phyloP scores from a whole-genome alignment of 2,797 vertebrate species.

The Aeoliscus strigatus region DNA sequence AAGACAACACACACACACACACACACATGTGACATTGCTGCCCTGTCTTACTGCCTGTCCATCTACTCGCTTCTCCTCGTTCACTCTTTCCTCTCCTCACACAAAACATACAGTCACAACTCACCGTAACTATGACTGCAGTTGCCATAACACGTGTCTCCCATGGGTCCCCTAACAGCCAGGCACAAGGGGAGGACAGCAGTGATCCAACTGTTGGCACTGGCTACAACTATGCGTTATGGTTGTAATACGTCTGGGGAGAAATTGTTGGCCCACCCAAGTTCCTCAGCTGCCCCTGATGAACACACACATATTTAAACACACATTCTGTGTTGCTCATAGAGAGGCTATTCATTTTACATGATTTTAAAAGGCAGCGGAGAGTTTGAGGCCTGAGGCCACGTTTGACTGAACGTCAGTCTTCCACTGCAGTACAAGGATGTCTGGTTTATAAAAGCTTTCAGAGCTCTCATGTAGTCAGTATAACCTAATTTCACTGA shows the following conservation, averaged over 20 bases:
- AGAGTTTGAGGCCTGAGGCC: conserved; percentile 12
- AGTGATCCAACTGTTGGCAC: conserved; percentile 60
- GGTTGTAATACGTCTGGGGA: conserved; percentile 45
- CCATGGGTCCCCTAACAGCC: conserved; percentile 41
- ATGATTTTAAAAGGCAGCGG: conserved; percentile 21
- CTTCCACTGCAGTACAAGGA: no score
- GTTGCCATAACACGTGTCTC: conserved; percentile 73
- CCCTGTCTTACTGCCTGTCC: conserved; percentile 1
- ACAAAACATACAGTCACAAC: conserved; percentile 39
- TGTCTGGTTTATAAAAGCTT: no score
- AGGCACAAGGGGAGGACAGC: conserved; percentile 47
- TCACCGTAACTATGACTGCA: conserved; percentile 59
- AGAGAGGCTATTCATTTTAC: conserved; percentile 38
- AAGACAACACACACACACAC: no score
- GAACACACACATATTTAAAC: conserved; percentile 9
- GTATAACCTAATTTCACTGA: no score
- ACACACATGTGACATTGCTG: conserved; percentile 9
- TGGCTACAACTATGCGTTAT: conserved; percentile 34
- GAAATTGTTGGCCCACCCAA: conserved; percentile 63
- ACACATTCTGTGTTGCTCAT: conserved; percentile 20
- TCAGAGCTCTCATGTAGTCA: no score
- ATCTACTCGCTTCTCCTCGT: conserved; percentile 9
- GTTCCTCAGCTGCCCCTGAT: conserved; percentile 36
- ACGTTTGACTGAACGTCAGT: conserved; percentile 30
- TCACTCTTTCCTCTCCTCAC: conserved; percentile 3